Conservation (phyloP, 1,140 invertebrate genomes). For the Macrosteles quadrilineatus region DNA sequence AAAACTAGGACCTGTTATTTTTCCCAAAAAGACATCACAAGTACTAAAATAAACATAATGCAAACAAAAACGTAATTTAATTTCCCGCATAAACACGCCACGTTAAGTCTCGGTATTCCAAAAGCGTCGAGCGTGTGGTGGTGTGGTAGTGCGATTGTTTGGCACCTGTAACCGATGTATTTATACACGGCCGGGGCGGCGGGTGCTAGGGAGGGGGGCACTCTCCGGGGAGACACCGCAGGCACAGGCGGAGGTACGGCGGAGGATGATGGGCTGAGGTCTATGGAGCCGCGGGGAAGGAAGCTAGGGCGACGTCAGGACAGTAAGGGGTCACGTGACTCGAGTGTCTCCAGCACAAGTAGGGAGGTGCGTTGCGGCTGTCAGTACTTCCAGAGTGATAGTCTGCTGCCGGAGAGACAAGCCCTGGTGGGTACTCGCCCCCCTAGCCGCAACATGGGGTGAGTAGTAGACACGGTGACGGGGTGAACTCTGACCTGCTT, state of each 20-base stretch:
- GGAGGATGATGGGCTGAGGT: slow-evolving; percentile 33
- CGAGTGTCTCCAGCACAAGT: slow-evolving; percentile 43
- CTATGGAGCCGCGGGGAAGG: slow-evolving; percentile 34
- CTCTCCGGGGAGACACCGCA: slow-evolving; percentile 32
- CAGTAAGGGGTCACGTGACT: slow-evolving; percentile 34
- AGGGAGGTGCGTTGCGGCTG: slow-evolving; percentile 78
- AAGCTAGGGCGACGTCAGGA: slow-evolving; percentile 38
- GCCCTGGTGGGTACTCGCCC: slow-evolving; percentile 59
- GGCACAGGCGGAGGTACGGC: slow-evolving; percentile 12
- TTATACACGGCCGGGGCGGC: slow-evolving; percentile 29
- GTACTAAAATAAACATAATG: too few species aligned
- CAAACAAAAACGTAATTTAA: too few species aligned
- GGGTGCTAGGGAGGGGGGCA: slow-evolving; percentile 36
- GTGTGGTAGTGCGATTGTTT: too few species aligned
- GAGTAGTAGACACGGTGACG: slow-evolving; percentile 28
- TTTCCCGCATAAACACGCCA: too few species aligned
- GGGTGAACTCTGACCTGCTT: too few species aligned
- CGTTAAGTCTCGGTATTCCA: too few species aligned
- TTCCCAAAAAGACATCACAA: too few species aligned
- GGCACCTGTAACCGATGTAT: slow-evolving; percentile 2
- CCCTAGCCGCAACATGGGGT: slow-evolving; percentile 42
- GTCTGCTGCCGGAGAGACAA: slow-evolving; percentile 69
- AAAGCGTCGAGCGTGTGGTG: too few species aligned
- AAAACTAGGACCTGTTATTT: too few species aligned
- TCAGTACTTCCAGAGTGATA: slow-evolving; percentile 79